A percentile compares a stretch with the other conserved stretches of the same genome.
Evolutionary conservation across 2,113 vertebrate genomes (phyloP).

Genomic region (Emydocephalus ijimae): DNA sequence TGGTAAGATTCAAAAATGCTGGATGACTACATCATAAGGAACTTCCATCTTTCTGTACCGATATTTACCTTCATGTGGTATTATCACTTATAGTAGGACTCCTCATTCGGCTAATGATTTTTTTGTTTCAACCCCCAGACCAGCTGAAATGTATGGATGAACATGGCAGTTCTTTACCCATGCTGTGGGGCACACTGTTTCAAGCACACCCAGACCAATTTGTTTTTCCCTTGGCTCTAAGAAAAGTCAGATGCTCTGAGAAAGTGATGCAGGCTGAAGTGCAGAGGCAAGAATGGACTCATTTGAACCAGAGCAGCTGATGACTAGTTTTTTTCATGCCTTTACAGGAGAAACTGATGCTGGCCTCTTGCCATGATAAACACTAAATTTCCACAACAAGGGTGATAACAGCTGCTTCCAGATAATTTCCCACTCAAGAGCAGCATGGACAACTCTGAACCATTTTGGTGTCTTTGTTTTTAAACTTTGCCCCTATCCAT

Average conservation of each 20-base stretch:
- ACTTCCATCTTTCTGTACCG: background rate
- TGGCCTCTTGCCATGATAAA: constrained; percentile 15
- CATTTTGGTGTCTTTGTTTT: background rate
- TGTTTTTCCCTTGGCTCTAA: background rate
- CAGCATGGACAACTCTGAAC: background rate
- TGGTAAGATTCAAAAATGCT: background rate
- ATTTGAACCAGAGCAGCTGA: background rate
- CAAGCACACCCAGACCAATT: background rate
- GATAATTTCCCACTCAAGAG: background rate
- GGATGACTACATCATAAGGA: background rate
- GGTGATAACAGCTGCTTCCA: constrained; percentile 16
- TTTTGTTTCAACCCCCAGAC: background rate
- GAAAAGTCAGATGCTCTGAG: constrained; percentile 4
- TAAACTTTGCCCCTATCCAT: background rate
- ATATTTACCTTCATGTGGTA: background rate
- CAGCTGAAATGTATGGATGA: background rate
- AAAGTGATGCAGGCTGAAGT: background rate
- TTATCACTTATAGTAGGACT: too few species aligned
- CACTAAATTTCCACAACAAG: background rate
- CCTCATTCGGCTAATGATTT: background rate
- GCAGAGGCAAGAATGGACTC: background rate
- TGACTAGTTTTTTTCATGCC: constrained; percentile 1
- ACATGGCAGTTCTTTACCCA: background rate
- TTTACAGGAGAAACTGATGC: background rate
- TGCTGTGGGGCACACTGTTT: background rate